These are phyloP conservation scores for Phaethon lepturus DNA, from an alignment of 2,113 vertebrate genomes.

Conservation along the genomic window DNA sequence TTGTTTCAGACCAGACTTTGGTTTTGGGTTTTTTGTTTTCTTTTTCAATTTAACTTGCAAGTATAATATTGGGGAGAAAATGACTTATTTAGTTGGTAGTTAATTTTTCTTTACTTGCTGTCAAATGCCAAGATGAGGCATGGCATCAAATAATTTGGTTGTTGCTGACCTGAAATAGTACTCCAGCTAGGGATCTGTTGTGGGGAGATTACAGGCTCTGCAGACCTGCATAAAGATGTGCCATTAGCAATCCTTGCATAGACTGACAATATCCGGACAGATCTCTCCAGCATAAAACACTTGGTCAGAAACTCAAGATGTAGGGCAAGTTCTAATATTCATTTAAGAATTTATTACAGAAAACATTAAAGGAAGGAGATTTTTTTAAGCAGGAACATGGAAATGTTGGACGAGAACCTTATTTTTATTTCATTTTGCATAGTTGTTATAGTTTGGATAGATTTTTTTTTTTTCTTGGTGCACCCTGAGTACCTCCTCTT, in stretches of 20 bases:
- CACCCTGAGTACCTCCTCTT: rapidly evolving
- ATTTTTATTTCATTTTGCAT: not conserved
- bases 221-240: not conserved
- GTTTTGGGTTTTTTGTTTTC: not conserved
- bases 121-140: not conserved
- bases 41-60: not conserved
- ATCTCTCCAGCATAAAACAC: not conserved
- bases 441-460: rapidly evolving
- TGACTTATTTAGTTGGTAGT: not conserved
- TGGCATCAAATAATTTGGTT: not conserved
- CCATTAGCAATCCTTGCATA: no score
- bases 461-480: not conserved
- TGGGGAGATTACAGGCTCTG: not conserved
- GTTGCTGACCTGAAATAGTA: not conserved
- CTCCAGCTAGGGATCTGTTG: not conserved
- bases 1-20: not conserved
- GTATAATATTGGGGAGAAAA: not conserved
- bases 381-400: not conserved
- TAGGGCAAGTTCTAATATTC: not conserved
- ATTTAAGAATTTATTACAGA: not conserved
- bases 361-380: not conserved
- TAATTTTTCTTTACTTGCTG: not conserved
- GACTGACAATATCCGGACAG: not conserved
- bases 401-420: not conserved
- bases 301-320: not conserved